These are phyloP conservation scores for Zelleria hepariella DNA, from an alignment of 2,888 invertebrate species.

Conservation along the genomic window DNA sequence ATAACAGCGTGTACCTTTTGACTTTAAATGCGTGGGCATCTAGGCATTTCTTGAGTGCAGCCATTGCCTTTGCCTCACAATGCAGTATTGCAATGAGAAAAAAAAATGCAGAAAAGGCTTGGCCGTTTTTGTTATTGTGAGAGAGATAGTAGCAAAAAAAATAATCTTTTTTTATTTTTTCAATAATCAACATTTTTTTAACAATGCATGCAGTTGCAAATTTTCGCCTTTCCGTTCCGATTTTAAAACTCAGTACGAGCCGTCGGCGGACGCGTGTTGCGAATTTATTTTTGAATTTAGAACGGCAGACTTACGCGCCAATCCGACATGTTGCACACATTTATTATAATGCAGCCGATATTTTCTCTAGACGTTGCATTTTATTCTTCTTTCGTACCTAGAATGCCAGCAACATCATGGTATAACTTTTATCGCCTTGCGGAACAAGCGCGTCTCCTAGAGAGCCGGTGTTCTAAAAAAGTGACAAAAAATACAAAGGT, in stretches of 20 bases:
- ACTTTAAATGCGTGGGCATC: conserved; percentile 55
- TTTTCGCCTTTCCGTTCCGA: conserved; percentile 24
- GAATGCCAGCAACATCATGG: too few relatives aligned
- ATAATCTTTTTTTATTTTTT: neutral
- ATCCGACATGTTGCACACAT: conserved; percentile 31
- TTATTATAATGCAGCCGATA: neutral
- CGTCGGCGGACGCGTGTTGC: conserved; percentile 53
- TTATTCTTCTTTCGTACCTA: neutral
- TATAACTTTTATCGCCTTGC: too few relatives aligned
- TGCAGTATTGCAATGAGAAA: neutral
- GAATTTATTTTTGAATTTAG: conserved; percentile 72
- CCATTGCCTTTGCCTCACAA: neutral
- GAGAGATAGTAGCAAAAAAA: too few relatives aligned
- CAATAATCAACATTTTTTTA: neutral
- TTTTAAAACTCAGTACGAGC: conserved; percentile 43
- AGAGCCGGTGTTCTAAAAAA: too few relatives aligned
- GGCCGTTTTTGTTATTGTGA: too few relatives aligned
- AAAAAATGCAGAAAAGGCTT: neutral
- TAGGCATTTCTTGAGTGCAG: conserved; percentile 37
- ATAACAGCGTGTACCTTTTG: conserved; percentile 36
- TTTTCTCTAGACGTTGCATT: neutral
- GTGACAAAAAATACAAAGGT: too few relatives aligned
- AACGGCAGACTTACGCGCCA: conserved; percentile 66
- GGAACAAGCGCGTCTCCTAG: too few relatives aligned
- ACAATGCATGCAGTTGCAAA: neutral